Base-by-base conservation (phyloP, 1,140 invertebrate genomes). In the Brachionus manjavacas region DNA sequence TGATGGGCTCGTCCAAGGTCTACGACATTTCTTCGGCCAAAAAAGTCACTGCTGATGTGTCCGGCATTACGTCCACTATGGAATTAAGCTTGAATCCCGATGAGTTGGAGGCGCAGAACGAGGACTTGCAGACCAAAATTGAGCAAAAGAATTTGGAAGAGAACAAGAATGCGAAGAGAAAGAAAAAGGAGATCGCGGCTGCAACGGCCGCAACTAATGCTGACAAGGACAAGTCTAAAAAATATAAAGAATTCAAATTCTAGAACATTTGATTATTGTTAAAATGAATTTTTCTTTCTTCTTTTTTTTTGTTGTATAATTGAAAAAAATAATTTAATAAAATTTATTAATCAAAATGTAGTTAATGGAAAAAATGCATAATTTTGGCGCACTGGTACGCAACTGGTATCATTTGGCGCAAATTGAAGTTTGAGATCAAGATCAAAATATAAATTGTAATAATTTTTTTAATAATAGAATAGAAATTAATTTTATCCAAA, bases 1-100 rank as follows among this genome's bases (percentile, higher is more conserved):
- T 99, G 97, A 90, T 90, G 89, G 97, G 93, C 4, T 99, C 96
- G 14, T 96, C 95, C 0, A 97, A 99, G 89, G 94, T 97, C 0
- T 98, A 99, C 89, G 96, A 99, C 88, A 92, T 98, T 89, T 76
- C 72, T 4, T 3, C 72, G 0, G 72, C 43, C 31, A 46, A 49
- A 49, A 76, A 76, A 49, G n/a, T 76, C 11, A 25, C 39, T 25
- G 41, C 39, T 23, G 39, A 49, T 31, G 46, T 49, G 43, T 49
- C 72, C 25, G 72, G 72, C 46, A 76, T 76, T 49, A 25, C 72
- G 4, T 76, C 72, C 9, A 76, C 72, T 25, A 52, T 76, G 39
- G 72, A 76, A 3, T 76, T 76, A 23, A 76, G 72, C 14, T 49
- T 76, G 23, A 76, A 76, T 76, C 43, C 72, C 0, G 72, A 76